Evolutionary conservation across 2,797 vertebrate species (phyloP).

Genomic region (Epinephelus malabaricus): DNA sequence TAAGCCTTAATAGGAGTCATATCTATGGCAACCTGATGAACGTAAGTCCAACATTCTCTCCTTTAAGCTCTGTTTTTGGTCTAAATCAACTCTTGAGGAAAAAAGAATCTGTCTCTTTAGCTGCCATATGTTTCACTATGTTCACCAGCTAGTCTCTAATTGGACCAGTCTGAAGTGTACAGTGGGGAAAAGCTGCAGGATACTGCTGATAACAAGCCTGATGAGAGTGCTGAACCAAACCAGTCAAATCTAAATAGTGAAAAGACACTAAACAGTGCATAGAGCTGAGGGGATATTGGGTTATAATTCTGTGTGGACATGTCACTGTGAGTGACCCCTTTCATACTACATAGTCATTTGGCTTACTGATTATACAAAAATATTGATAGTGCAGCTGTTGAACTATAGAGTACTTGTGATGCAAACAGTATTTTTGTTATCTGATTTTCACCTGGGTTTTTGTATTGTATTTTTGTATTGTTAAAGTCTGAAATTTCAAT

Average conservation of each 20-base stretch:
- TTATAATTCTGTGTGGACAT: background rate
- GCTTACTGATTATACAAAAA: conserved; percentile 1
- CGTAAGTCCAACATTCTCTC: background rate
- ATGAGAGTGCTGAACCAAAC: background rate
- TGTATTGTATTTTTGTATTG: conserved; percentile 53
- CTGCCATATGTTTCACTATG: background rate
- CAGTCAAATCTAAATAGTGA: background rate
- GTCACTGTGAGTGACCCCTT: background rate
- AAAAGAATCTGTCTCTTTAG: background rate
- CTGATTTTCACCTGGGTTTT: conserved; percentile 36
- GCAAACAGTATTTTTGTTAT: conserved; percentile 42
- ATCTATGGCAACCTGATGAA: background rate
- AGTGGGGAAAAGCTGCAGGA: background rate
- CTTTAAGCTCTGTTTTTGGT: conserved; percentile 4
- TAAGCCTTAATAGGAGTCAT: background rate
- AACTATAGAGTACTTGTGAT: conserved; percentile 27
- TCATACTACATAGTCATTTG: background rate
- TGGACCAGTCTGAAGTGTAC: background rate
- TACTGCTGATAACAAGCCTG: background rate
- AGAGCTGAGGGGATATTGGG: background rate
- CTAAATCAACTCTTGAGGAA: conserved; percentile 1
- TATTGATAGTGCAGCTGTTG: conserved; percentile 27
- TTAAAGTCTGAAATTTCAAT: conserved; percentile 25
- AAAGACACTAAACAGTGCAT: background rate
- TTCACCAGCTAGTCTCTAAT: background rate